Evolutionary conservation across 2,797 vertebrate species (phyloP).

Genomic region (Rhinella marina): DNA sequence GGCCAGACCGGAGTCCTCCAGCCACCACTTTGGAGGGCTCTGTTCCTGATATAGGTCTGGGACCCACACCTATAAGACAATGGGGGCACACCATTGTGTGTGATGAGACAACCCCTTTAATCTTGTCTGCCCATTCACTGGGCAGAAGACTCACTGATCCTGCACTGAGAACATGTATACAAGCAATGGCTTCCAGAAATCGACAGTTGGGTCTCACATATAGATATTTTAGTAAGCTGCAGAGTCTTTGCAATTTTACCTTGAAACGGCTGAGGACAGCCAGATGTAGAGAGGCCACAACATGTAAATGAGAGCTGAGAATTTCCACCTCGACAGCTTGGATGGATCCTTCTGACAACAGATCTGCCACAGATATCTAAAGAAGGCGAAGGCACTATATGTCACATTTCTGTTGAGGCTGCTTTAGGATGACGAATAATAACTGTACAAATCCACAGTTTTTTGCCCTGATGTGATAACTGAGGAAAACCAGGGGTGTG

Average conservation of each 20-base stretch:
- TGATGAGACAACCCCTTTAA: no score
- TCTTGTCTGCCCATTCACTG: no score
- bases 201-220: neutral
- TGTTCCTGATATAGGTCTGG: no score
- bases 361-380: constrained; percentile 77
- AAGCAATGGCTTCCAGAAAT: neutral
- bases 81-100: no score
- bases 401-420: neutral
- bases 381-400: neutral
- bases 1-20: no score
- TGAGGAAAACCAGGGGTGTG: no score
- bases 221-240: no score
- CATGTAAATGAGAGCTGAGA: constrained; percentile 80
- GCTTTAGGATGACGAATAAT: neutral
- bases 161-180: neutral
- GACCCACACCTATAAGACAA: no score
- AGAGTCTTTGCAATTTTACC: constrained; percentile 64
- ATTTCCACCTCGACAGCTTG: constrained; percentile 81
- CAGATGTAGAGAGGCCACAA: constrained; percentile 84
- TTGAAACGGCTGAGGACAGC: constrained; percentile 77
- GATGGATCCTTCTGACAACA: constrained; percentile 69
- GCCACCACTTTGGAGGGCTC: no score
- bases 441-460: neutral
- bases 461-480: no score
- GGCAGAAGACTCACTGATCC: no score